Conservation (phyloP, 2,888 invertebrate genomes). For the Drosophila cognata region DNA sequence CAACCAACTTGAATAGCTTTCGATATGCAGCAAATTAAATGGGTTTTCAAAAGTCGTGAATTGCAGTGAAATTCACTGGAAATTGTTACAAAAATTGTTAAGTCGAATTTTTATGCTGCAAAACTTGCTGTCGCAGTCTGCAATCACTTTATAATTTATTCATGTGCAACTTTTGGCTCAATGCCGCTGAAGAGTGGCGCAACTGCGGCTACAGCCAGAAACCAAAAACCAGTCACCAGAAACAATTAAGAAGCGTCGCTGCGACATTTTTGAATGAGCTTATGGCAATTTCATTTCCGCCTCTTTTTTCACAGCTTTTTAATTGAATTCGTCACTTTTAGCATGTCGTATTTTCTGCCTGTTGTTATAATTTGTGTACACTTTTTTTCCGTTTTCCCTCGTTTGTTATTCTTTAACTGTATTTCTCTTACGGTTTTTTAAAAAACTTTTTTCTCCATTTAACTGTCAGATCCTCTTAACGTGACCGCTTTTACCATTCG, state of each 20-base stretch:
- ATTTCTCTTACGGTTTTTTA: slow-evolving; percentile 20
- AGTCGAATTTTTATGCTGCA: slow-evolving; percentile 4
- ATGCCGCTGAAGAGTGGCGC: slow-evolving; percentile 10
- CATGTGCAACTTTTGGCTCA: slow-evolving; percentile 23
- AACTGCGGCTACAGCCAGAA: slow-evolving; percentile 17
- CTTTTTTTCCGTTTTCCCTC: slow-evolving; percentile 1
- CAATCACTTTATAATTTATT: slow-evolving; percentile 29
- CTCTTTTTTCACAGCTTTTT: slow-evolving; percentile 37
- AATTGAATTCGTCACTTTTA: slow-evolving; percentile 68
- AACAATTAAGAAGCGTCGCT: slow-evolving; percentile 27
- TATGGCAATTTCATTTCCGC: slow-evolving; percentile 70
- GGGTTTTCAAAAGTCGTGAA: neutral
- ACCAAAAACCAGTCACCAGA: slow-evolving; percentile 7
- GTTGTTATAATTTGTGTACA: slow-evolving; percentile 47
- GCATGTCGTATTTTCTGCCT: slow-evolving; percentile 34
- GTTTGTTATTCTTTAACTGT: neutral
- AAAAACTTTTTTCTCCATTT: slow-evolving; percentile 17
- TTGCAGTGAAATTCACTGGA: neutral
- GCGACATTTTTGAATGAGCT: slow-evolving; percentile 39
- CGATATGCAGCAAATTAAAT: neutral
- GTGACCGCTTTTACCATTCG: slow-evolving; percentile 24
- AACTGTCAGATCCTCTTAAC: slow-evolving; percentile 72
- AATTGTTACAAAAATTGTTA: slow-evolving; percentile 2
- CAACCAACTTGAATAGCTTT: neutral
- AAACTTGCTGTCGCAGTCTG: neutral